Evolutionary conservation across 2,797 vertebrate species (phyloP).

Genomic region (Lophius americanus): DNA sequence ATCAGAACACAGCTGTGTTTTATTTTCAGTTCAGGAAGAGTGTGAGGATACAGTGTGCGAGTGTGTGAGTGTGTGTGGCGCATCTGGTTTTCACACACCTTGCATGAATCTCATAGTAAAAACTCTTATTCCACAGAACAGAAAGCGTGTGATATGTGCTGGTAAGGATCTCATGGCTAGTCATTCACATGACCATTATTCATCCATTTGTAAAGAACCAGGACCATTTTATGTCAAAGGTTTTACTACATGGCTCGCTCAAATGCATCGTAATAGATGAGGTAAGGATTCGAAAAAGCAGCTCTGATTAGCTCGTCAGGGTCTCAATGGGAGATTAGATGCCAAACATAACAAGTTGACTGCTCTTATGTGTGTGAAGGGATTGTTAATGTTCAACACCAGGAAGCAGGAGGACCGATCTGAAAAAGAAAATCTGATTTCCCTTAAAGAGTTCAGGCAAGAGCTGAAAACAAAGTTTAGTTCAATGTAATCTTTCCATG

Average conservation of each 20-base stretch:
- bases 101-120: conserved; percentile 39
- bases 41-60: conserved; percentile 36
- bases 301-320: conserved; percentile 33
- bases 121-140: conserved; percentile 16
- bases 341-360: conserved; percentile 57
- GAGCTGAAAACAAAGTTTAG: background rate
- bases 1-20: conserved; percentile 79
- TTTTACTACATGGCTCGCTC: conserved; percentile 34
- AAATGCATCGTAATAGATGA: conserved; percentile 38
- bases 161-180: background rate
- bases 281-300: conserved; percentile 39
- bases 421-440: conserved; percentile 33
- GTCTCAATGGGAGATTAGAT: conserved; percentile 36
- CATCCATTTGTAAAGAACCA: conserved; percentile 23
- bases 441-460: conserved; percentile 29
- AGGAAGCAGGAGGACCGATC: conserved; percentile 49
- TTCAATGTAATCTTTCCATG: conserved; percentile 13
- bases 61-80: conserved; percentile 11
- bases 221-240: conserved; percentile 18
- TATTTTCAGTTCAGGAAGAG: conserved; percentile 73
- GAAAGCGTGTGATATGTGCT: conserved; percentile 5
- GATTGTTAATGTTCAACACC: conserved; percentile 52
- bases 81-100: conserved; percentile 53
- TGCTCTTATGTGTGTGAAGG: conserved; percentile 51
- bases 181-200: conserved; percentile 9